phyloP scores from a whole-genome alignment of 2,797 vertebrate species.

The Botia kubotai region DNA sequence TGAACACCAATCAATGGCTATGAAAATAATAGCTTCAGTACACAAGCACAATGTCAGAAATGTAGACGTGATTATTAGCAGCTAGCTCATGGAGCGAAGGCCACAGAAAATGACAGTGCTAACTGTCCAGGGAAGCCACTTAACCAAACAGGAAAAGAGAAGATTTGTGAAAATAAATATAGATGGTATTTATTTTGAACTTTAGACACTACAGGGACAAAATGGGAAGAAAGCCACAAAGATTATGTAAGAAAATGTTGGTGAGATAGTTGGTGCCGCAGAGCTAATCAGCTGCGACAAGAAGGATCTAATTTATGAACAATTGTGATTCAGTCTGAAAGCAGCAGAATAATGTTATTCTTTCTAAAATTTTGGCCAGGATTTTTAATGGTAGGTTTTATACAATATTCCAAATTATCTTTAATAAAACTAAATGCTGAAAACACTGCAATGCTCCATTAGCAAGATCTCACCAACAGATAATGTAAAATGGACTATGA shows the following conservation, averaged over 20 bases:
- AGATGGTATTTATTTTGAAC: background rate
- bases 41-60: conserved; percentile 64
- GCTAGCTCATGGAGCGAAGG: conserved; percentile 63
- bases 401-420: too few relatives aligned
- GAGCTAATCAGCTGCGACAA: conserved; percentile 10
- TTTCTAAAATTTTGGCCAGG: background rate
- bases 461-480: background rate
- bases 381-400: too few relatives aligned
- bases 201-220: conserved; percentile 9
- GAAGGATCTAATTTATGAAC: background rate
- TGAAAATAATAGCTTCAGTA: conserved; percentile 72
- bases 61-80: conserved; percentile 71
- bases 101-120: conserved; percentile 27
- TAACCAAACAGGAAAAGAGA: conserved; percentile 49
- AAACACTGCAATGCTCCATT: background rate
- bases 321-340: background rate
- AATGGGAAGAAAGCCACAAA: conserved; percentile 17
- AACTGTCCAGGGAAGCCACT: conserved; percentile 48
- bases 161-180: conserved; percentile 32
- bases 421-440: background rate
- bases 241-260: conserved; percentile 18
- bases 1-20: conserved; percentile 63
- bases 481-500: background rate
- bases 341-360: background rate
- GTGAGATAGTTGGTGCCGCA: conserved; percentile 7